Evolutionary conservation across 2,797 vertebrate genomes (phyloP).

Genomic region (Lagocephalus sceleratus): DNA sequence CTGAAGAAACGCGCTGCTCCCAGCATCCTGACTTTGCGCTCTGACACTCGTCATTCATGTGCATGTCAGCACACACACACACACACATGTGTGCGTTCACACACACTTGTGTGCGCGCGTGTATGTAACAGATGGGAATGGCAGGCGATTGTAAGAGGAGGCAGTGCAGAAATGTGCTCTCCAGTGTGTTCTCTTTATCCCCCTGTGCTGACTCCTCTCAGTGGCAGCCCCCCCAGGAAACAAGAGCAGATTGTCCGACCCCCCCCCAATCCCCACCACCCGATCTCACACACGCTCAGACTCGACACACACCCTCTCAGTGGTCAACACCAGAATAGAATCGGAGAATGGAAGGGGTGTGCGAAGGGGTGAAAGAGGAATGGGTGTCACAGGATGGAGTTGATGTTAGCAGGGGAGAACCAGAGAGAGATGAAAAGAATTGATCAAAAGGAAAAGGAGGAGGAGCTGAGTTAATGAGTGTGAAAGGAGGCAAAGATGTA

Average conservation of each 20-base stretch:
- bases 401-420: constrained; percentile 57
- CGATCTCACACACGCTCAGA: constrained; percentile 23
- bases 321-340: constrained; percentile 38
- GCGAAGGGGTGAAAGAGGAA: constrained; percentile 80
- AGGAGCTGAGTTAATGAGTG: constrained; percentile 22
- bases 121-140: constrained; percentile 93
- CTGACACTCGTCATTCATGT: constrained; percentile 93
- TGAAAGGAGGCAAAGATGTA: constrained; percentile 5
- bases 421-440: constrained; percentile 50
- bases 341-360: constrained; percentile 54
- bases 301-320: constrained; percentile 25
- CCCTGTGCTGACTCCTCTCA: constrained; percentile 80
- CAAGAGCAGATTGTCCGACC: constrained; percentile 89
- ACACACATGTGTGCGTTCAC: constrained; percentile 28
- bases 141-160: constrained; percentile 81
- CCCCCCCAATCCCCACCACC: constrained; percentile 31
- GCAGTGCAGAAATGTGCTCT: constrained; percentile 87
- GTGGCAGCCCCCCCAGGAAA: constrained; percentile 84
- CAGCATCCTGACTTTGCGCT: constrained; percentile 76
- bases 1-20: constrained; percentile 70
- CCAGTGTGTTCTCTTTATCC: constrained; percentile 82
- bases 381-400: constrained; percentile 74
- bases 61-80: constrained; percentile 54
- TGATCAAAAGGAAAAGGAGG: constrained; percentile 13
- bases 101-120: constrained; percentile 20